A percentile compares a stretch with the other conserved stretches of the same genome.
phyloP scores from a whole-genome alignment of 2,888 invertebrate species.

The Aethes cnicana region DNA sequence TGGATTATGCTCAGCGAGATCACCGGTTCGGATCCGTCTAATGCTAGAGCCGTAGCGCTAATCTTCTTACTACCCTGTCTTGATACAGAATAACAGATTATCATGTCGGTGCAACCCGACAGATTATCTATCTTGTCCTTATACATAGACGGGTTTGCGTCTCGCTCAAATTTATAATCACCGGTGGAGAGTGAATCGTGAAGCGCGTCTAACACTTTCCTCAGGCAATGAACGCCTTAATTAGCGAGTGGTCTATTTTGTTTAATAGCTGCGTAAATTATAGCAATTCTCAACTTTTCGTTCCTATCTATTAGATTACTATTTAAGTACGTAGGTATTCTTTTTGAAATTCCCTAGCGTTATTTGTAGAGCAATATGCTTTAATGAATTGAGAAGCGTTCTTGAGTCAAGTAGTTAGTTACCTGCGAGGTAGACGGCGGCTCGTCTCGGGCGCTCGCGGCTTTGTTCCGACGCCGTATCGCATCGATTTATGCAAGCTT shows the following conservation, averaged over 20 bases:
- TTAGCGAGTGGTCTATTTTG: conserved; percentile 12
- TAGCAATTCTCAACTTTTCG: too few species aligned
- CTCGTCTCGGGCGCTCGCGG: conserved; percentile 64
- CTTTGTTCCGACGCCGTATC: conserved; percentile 77
- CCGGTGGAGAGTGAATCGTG: conserved; percentile 12
- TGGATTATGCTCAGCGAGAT: conserved; percentile 24
- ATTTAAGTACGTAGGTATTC: too few species aligned
- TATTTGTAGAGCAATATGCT: neutral
- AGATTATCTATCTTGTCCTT: conserved; percentile 59
- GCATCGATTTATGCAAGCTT: conserved; percentile 79
- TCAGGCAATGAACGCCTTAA: conserved; percentile 8
- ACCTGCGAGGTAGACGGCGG: conserved; percentile 43
- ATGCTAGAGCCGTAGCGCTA: conserved; percentile 51
- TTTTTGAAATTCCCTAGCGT: too few species aligned
- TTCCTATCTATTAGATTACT: too few species aligned
- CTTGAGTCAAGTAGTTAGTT: conserved; percentile 20
- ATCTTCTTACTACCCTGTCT: conserved; percentile 55
- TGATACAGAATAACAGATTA: conserved; percentile 58
- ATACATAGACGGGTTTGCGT: conserved; percentile 9
- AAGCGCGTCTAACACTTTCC: conserved; percentile 3
- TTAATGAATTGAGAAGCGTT: neutral
- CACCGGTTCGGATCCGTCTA: conserved; percentile 30
- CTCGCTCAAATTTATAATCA: conserved; percentile 19
- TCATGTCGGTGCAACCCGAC: conserved; percentile 57
- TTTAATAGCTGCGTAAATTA: too few species aligned